A percentile compares a stretch with the other conserved stretches of the same genome.
Evolutionary conservation across 2,888 invertebrate genomes (phyloP).

Genomic region (Leptothorax acervorum): DNA sequence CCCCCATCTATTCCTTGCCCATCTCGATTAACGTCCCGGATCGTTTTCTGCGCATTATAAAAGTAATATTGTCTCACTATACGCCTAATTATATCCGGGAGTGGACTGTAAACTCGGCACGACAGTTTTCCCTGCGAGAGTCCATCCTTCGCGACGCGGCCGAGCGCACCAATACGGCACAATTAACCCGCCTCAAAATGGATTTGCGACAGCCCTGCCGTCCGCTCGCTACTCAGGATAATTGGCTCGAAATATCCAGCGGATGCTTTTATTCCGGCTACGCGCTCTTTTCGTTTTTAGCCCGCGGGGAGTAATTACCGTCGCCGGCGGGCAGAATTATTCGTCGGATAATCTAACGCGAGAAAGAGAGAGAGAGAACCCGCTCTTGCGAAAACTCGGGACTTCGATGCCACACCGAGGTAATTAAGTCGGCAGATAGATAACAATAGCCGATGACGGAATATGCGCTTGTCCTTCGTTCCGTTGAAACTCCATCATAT

Average conservation of each 20-base stretch:
- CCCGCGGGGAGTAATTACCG: conserved; percentile 41
- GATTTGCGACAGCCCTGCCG: conserved; percentile 35
- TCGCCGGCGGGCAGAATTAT: conserved; percentile 49
- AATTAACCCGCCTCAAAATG: conserved; percentile 40
- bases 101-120: conserved; percentile 1
- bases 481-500: neutral
- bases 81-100: conserved; percentile 18
- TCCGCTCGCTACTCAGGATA: conserved; percentile 45
- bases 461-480: conserved; percentile 1
- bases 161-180: conserved; percentile 29
- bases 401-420: conserved; percentile 20
- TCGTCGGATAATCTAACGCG: conserved; percentile 48
- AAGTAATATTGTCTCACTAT: conserved; percentile 7
- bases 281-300: conserved; percentile 42
- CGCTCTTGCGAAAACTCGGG: conserved; percentile 35
- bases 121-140: neutral
- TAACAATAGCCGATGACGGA: conserved; percentile 33
- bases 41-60: conserved; percentile 3
- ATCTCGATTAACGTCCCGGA: neutral
- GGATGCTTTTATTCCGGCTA: conserved; percentile 46
- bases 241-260: conserved; percentile 51
- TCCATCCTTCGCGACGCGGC: conserved; percentile 25
- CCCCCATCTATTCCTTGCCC: neutral
- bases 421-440: conserved; percentile 41
- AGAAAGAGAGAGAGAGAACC: neutral